phyloP scores from a whole-genome alignment of 2,797 vertebrate species.

The Anabacerthia variegaticeps region DNA sequence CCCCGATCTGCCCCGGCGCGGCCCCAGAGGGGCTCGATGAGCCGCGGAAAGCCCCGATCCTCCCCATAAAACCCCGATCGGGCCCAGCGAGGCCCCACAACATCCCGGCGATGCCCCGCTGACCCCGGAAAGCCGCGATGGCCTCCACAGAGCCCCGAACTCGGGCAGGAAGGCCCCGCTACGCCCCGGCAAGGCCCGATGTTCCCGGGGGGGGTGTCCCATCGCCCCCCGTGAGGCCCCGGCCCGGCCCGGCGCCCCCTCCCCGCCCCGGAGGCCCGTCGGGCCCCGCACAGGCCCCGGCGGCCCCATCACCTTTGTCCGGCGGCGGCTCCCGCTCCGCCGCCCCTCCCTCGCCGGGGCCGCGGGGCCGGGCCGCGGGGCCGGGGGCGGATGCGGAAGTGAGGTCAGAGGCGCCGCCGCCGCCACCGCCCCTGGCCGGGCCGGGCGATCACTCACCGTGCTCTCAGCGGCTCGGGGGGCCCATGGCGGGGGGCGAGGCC shows the following conservation, averaged over 20 bases:
- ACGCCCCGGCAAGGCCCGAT: neutral
- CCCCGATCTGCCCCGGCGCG: no score
- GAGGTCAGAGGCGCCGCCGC: conserved; percentile 35
- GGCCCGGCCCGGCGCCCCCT: neutral
- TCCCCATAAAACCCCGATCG: neutral
- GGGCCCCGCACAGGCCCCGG: neutral
- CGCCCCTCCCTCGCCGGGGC: neutral
- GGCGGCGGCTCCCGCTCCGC: neutral
- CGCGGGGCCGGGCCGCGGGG: neutral
- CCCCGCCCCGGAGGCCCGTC: neutral
- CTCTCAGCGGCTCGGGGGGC: neutral
- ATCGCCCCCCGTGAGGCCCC: neutral
- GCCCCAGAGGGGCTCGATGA: no score
- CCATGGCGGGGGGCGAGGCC: neutral
- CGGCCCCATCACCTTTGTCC: conserved; percentile 21
- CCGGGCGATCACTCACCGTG: neutral
- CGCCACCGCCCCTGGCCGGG: conserved; percentile 49
- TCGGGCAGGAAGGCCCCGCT: neutral
- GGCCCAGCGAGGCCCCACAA: neutral
- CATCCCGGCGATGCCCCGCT: neutral
- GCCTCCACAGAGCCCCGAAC: neutral
- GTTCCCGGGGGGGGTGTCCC: neutral
- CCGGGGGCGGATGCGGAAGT: conserved; percentile 18
- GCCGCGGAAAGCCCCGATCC: no score
- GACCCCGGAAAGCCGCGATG: neutral